Evolutionary conservation across 2,113 vertebrate species (phyloP).

Genomic region (Pipra filicauda): DNA sequence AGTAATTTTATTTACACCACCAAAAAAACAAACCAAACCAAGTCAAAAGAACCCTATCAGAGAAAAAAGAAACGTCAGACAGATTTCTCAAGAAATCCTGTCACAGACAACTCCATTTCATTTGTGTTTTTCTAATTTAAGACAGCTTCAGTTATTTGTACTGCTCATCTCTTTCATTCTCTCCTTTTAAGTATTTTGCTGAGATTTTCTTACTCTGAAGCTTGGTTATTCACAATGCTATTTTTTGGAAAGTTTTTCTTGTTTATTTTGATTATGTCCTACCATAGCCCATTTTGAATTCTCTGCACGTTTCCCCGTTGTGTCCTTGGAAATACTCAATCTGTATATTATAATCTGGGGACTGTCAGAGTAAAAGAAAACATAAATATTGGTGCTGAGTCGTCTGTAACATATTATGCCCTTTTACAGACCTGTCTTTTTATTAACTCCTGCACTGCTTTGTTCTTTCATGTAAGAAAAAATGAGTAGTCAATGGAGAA

Average conservation of each 20-base stretch:
- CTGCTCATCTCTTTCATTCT: not conserved
- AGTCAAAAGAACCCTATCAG: too few species aligned
- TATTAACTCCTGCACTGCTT: constrained; percentile 18
- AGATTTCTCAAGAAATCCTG: not conserved
- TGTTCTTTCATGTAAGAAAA: not conserved
- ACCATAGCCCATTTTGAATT: not conserved
- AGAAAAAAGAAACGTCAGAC: not conserved
- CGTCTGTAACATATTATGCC: not conserved
- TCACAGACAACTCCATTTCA: not conserved
- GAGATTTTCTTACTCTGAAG: not conserved
- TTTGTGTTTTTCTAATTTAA: not conserved
- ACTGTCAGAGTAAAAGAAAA: constrained; percentile 15
- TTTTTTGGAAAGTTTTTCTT: not conserved
- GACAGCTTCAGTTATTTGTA: not conserved
- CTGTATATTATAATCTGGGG: not conserved
- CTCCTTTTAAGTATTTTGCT: not conserved
- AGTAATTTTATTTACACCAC: not conserved
- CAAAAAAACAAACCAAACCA: not conserved
- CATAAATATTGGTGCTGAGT: not conserved
- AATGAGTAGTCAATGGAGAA: not conserved
- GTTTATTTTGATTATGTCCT: not conserved
- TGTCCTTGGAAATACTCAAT: not conserved
- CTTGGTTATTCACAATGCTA: not conserved
- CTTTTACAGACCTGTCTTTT: not conserved
- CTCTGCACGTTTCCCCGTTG: not conserved